phyloP scores from a whole-genome alignment of 2,113 vertebrate species.

The Salminus brasiliensis region DNA sequence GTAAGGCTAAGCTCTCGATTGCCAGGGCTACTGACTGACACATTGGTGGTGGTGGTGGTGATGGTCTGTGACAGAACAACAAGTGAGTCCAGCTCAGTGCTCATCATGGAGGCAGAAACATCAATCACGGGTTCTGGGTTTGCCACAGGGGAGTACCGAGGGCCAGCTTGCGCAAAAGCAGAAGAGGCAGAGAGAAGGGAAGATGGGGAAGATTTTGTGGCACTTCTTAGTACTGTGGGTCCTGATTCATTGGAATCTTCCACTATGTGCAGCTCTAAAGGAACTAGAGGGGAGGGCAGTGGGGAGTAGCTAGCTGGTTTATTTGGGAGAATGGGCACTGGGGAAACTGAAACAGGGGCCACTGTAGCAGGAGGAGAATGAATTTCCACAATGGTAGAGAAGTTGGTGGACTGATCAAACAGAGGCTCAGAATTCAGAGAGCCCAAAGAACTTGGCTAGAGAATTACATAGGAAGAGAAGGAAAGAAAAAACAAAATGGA shows the following conservation, averaged over 20 bases:
- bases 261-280: conserved; percentile 72
- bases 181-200: conserved; percentile 58
- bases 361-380: conserved; percentile 60
- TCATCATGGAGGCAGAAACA: conserved; percentile 57
- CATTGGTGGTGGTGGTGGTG: conserved; percentile 13
- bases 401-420: conserved; percentile 64
- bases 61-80: conserved; percentile 60
- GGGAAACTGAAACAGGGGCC: conserved; percentile 50
- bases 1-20: conserved; percentile 59
- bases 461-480: conserved; percentile 61
- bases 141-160: conserved; percentile 38
- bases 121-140: conserved; percentile 64
- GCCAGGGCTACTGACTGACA: neutral
- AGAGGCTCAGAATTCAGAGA: conserved; percentile 72
- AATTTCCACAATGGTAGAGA: conserved; percentile 54
- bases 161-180: neutral
- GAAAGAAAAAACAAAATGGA: conserved; percentile 59
- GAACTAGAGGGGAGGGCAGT: conserved; percentile 52
- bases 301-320: conserved; percentile 60
- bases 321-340: conserved; percentile 48
- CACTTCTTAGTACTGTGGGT: neutral
- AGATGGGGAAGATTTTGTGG: conserved; percentile 55
- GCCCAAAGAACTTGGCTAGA: conserved; percentile 86
- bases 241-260: conserved; percentile 66
- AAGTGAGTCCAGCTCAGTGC: conserved; percentile 61